Base-by-base conservation (phyloP, 2,797 vertebrate genomes). In the Chloroceryle amazona region DNA sequence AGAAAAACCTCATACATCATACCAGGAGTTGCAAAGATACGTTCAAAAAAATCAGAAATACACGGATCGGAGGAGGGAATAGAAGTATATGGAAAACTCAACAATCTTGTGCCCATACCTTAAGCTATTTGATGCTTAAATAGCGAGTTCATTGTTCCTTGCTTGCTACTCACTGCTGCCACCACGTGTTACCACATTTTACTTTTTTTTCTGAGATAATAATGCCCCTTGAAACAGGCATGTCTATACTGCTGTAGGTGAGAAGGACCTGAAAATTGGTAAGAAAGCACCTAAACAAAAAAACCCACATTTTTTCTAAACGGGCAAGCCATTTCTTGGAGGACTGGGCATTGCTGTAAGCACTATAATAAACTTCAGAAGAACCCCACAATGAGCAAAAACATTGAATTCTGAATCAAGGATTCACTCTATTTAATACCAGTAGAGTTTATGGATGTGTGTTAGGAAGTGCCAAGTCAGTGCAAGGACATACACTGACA, bases 91-190 rank as follows among this genome's bases (percentile, higher is more conserved):
- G 28, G 37, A 61, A 88, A 88, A 66, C 35, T 55, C 79, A 28
- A 11, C 5, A n/a, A 1, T 6, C 58, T 11, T 16, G 16, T 3
- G 33, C 19, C 29, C 13, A 2, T 62, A 13, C 28, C 6, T 54
- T 22, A 23, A 1, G 19, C 23, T 65, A 5, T 39, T 74, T 42
- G 63, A 83, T 71, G 31, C n/a, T 21, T 3, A 17, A 74, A 22
- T 31, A 51, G 4, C 0, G 1, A 52, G 9, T 41, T 91, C 47
- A 31, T 73, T 23, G 3, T 28, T 73, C 37, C 16, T 61, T 62
- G 35, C 70, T 89, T 75, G 28, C 76, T 94, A 68, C 95, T 96
- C 95, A 42, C 89, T 97, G 87, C 94, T 96, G 96, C 95, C 96
- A 95, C 95, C 96, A 93, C 4, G 96, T 93, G 95, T 95, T 90